Percentiles rank a stretch among this genome's conserved stretches.
phyloP scores from a whole-genome alignment of 2,113 vertebrate species.

The Onychorhynchus coronatus region DNA sequence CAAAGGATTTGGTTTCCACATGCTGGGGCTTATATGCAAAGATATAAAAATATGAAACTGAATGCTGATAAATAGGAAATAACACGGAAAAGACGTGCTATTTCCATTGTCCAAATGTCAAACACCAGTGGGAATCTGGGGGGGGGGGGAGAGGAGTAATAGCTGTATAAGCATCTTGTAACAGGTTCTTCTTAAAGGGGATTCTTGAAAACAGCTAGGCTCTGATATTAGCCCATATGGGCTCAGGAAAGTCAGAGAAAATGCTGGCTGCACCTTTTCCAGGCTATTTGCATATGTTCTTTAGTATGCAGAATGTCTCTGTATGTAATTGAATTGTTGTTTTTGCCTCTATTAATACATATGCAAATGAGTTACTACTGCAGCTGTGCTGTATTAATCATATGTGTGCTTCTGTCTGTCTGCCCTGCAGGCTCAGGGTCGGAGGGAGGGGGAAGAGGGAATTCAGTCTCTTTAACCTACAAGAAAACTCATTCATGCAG shows the following conservation, averaged over 20 bases:
- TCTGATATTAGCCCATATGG: slow-evolving; percentile 45
- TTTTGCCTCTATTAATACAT: slow-evolving; percentile 81
- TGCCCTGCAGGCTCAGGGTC: slow-evolving; percentile 71
- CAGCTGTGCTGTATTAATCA: slow-evolving; percentile 83
- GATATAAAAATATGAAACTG: neutral
- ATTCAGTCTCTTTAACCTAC: slow-evolving; percentile 66
- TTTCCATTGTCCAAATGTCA: slow-evolving; percentile 64
- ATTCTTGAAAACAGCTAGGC: slow-evolving; percentile 36
- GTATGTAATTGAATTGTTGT: slow-evolving; percentile 80
- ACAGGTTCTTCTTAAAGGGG: slow-evolving; percentile 43
- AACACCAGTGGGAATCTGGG: neutral
- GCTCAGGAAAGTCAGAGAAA: slow-evolving; percentile 45
- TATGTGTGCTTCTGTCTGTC: slow-evolving; percentile 75
- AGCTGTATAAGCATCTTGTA: slow-evolving; percentile 24
- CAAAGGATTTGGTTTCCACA: neutral
- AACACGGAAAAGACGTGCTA: neutral
- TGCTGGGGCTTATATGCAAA: neutral
- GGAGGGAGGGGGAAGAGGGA: slow-evolving; percentile 49
- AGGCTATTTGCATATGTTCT: slow-evolving; percentile 72
- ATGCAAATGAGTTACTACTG: slow-evolving; percentile 73
- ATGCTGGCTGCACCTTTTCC: slow-evolving; percentile 56
- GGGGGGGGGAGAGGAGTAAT: neutral
- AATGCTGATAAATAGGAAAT: slow-evolving; percentile 15
- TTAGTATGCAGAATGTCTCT: slow-evolving; percentile 77
- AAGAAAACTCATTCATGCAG: slow-evolving; percentile 67